These are phyloP conservation scores for Paramormyrops kingsleyae DNA, from an alignment of 2,113 vertebrate genomes.

Conservation along the genomic window DNA sequence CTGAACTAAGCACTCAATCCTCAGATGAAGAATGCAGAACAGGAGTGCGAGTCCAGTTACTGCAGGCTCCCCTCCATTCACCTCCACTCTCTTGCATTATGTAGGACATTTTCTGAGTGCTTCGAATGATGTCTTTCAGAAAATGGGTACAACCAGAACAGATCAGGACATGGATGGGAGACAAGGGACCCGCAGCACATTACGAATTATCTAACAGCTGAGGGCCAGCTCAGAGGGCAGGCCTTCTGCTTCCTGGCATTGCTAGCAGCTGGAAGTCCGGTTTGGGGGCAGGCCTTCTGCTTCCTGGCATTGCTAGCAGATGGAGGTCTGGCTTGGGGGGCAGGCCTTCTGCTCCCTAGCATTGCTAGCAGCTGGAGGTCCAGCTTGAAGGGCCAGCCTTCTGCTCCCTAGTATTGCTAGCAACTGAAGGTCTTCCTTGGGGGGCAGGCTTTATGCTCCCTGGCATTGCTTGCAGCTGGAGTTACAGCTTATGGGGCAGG, in stretches of 20 bases:
- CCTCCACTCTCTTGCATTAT: not conserved
- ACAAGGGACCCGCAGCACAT: not conserved
- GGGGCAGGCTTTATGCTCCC: not conserved
- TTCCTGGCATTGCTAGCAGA: not conserved
- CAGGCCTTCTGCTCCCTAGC: not conserved
- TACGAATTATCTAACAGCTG: not conserved
- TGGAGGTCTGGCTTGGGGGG: not conserved
- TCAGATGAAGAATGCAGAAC: not conserved
- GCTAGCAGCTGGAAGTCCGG: not conserved
- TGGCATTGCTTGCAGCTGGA: not conserved
- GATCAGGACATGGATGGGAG: not conserved
- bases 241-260: not conserved
- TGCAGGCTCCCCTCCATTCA: not conserved
- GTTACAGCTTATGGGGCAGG: not conserved
- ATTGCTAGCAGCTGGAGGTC: not conserved
- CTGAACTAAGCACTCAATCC: not conserved
- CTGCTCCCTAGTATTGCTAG: not conserved
- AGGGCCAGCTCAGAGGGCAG: not conserved
- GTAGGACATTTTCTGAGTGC: not conserved
- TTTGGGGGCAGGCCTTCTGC: not conserved
- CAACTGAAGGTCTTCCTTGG: not conserved
- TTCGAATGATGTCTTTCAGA: not conserved
- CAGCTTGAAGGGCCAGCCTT: not conserved
- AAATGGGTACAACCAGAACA: not conserved
- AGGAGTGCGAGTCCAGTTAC: not conserved